Base-by-base conservation (phyloP, 1,140 invertebrate species). In the Diorhabda carinulata region DNA sequence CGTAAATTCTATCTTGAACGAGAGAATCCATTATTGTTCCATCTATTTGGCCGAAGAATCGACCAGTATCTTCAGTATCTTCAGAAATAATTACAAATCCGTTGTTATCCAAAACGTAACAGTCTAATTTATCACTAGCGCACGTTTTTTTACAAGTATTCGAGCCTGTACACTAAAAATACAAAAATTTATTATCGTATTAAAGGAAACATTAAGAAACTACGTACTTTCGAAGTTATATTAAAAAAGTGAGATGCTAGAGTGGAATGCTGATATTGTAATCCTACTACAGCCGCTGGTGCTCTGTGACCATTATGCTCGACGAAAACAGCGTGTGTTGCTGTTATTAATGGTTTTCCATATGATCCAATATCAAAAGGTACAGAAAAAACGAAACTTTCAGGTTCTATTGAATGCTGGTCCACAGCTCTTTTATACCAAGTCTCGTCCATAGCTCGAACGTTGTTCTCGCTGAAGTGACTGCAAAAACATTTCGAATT, bases 341-440 rank as follows among this genome's bases (percentile, higher is more conserved):
- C 95, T 44, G 94, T 92, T 5, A 97, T 92, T 59, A 94, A 76
- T 40, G 91, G 90, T 72, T 89, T 86, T 42, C 83, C 81, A 68
- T 67, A 80, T 76, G n/a, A 78, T 85, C 87, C 92, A 73, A 90
- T 91, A 78, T 92, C 88, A 76, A 92, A 95, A 3, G 95, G 93
- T 5, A 97, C 93, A 67, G 94, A 95, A 80, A 92, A 97, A 0
- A 96, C 93, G 80, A 96, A 97, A 76, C 93, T 94, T 72, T 95
- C 92, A 0, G 91, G 90, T 77, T 95, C 92, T 60, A 94, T 86
- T 0, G 87, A 81, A 73, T 95, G 91, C 77, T 96, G 93, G 80
- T 97, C 95, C 2, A 98, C 93, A 2, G 96, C 95, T 68, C 95
- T 85, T 79, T 92, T 91, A 79, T 97, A 98, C 93, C 95, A 98